Evolutionary conservation across 2,888 invertebrate genomes (phyloP), one percentile per base, ranked within the genome.

Genomic region (Chrysina gloriosa): DNA sequence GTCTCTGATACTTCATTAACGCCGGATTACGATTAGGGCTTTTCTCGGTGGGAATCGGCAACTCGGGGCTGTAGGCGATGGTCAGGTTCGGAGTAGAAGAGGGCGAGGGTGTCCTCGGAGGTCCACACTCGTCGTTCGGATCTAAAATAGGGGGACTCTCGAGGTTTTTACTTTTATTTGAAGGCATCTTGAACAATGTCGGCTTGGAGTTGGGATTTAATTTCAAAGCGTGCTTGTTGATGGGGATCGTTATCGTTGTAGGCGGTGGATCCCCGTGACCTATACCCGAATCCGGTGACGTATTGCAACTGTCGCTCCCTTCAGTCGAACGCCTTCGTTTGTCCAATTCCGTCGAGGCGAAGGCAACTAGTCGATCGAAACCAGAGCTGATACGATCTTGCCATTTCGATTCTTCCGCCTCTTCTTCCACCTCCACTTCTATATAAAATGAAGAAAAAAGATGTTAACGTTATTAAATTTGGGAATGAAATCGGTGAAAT

Each of bases 311-410:
- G 73, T 84, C 82, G 63, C 86, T 89, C 75, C 92, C 92, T 83
- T 95, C 94, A 0, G 91, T 91, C 39, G 94, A 94, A 69, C 94
- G 88, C 68, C 94, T 89, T 79, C 95, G 90, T 84, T 94, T 92
- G 81, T 94, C 95, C 81, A 96, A 86, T 79, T 96, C 96, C 11
- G 94, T 95, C 39, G 96, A 95, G 54, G 96, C 96, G 81, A 96
- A 94, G 69, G 95, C 96, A 74, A 97, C 94, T 77, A 97, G 87
- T 74, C 95, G 92, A 85, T 97, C 97, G 86, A 97, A 97, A 63
- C 95, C 95, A 75, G 93, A 95, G 81, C 93, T 94, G 77, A 96
- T 94, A 75, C 95, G 92, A 83, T 95, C 94, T 83, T 96, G 95
- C 96, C 96, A 96, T 83, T 94, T 93, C 76, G 92, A 90, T 83